Percentiles rank a stretch among this genome's conserved stretches.
phyloP scores from a whole-genome alignment of 2,888 invertebrate genomes.

The Phyto melanocephala region DNA sequence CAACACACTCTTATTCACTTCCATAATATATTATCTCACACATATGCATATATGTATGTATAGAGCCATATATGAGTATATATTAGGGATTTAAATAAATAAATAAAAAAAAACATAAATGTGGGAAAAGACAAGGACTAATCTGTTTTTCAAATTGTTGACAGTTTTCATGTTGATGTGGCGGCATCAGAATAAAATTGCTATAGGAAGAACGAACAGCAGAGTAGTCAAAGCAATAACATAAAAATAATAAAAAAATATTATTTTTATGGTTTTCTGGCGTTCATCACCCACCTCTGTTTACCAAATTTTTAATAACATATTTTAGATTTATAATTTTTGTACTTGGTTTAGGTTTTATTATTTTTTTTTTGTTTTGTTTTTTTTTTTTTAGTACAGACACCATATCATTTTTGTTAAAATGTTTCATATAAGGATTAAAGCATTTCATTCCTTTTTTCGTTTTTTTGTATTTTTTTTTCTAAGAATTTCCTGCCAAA shows the following conservation, averaged over 20 bases:
- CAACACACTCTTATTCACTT: no score
- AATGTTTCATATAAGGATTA: conserved; percentile 33
- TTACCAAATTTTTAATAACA: not conserved
- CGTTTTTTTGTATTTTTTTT: not conserved
- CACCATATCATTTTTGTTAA: conserved; percentile 10
- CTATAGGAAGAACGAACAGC: not conserved
- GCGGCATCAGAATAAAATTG: conserved; percentile 11
- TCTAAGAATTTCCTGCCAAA: conserved; percentile 10
- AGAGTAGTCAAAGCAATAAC: not conserved
- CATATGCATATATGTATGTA: not conserved
- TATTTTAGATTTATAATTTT: not conserved
- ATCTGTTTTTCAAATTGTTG: conserved; percentile 44
- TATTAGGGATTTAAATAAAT: not conserved
- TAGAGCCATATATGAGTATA: not conserved
- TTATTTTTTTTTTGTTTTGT: not conserved
- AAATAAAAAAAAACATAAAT: conserved; percentile 10
- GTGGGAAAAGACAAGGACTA: conserved; percentile 20
- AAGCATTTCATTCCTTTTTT: conserved; percentile 31
- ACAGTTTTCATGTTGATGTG: conserved; percentile 36
- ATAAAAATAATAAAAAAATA: not conserved
- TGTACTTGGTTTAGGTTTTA: no score
- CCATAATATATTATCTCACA: no score
- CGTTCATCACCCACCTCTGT: not conserved
- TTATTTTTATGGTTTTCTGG: not conserved
- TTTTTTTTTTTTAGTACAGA: not conserved